Evolutionary conservation across 1,140 invertebrate genomes (phyloP).

Genomic region (Drosophila virilis): DNA sequence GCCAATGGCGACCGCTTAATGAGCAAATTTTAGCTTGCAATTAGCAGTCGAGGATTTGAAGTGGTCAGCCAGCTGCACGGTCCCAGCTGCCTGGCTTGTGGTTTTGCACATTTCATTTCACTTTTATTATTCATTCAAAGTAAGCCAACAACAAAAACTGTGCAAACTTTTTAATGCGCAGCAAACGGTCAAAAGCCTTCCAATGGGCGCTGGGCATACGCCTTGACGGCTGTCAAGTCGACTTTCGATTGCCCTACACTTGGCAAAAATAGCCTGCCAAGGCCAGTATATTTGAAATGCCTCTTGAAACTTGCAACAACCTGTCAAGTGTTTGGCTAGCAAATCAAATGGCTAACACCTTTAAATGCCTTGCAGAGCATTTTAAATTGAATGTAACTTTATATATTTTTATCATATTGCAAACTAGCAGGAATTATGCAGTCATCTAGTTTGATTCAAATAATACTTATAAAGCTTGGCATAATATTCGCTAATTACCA

Average conservation of each 20-base stretch:
- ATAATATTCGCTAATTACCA: too few relatives aligned
- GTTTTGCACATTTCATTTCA: slow-evolving; percentile 75
- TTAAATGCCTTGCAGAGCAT: too few relatives aligned
- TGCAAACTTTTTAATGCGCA: slow-evolving; percentile 72
- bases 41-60: slow-evolving; percentile 43
- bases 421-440: too few relatives aligned
- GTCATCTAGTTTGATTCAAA: too few relatives aligned
- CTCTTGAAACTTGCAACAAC: too few relatives aligned
- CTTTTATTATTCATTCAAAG: slow-evolving; percentile 66
- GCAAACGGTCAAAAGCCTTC: slow-evolving; percentile 57
- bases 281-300: too few relatives aligned
- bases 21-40: slow-evolving; percentile 78
- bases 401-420: too few relatives aligned
- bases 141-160: slow-evolving; percentile 27
- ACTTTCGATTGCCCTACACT: slow-evolving; percentile 5
- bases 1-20: slow-evolving; percentile 56
- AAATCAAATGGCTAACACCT: too few relatives aligned
- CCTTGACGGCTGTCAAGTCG: not conserved
- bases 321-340: too few relatives aligned
- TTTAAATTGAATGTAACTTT: too few relatives aligned
- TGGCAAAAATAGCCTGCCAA: not conserved
- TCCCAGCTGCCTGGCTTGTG: slow-evolving; percentile 37
- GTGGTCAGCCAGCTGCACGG: slow-evolving; percentile 1
- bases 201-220: not conserved
- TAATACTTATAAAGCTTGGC: too few relatives aligned